Evolutionary conservation across 2,888 invertebrate genomes (phyloP).

Genomic region (Amphipyra berbera): DNA sequence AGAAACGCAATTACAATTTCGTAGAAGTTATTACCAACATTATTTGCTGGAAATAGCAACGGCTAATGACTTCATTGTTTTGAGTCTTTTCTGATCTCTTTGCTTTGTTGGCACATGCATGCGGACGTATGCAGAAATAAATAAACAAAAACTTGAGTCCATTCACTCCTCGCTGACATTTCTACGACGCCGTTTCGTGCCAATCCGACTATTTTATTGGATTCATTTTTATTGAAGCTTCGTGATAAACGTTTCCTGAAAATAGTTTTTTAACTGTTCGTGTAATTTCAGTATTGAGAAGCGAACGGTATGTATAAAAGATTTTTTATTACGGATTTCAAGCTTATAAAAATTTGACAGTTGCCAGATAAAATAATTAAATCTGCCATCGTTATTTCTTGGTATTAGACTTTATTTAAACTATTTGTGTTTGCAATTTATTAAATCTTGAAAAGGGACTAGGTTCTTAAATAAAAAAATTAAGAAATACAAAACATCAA

Average conservation of each 20-base stretch:
- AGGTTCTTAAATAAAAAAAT: too few species aligned
- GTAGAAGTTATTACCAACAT: slow-evolving; percentile 60
- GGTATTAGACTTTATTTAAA: slow-evolving; percentile 17
- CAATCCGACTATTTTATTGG: slow-evolving; percentile 77
- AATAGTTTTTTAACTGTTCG: slow-evolving; percentile 50
- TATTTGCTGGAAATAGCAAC: slow-evolving; percentile 68
- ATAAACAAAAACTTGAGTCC: slow-evolving; percentile 85
- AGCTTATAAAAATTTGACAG: slow-evolving; percentile 26
- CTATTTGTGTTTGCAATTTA: too few species aligned
- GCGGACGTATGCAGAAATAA: slow-evolving; percentile 84
- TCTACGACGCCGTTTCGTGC: slow-evolving; percentile 78
- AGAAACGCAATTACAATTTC: slow-evolving; percentile 54
- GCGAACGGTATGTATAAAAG: slow-evolving; percentile 29
- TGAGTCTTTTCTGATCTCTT: slow-evolving; percentile 75
- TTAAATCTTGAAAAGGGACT: too few species aligned
- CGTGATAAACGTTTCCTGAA: slow-evolving; percentile 63
- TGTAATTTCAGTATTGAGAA: slow-evolving; percentile 45
- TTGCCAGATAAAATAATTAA: slow-evolving; percentile 33
- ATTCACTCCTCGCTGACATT: slow-evolving; percentile 88
- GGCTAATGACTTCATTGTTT: slow-evolving; percentile 77
- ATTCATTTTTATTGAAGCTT: slow-evolving; percentile 66
- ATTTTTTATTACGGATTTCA: slow-evolving; percentile 23
- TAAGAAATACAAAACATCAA: too few species aligned
- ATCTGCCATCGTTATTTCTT: slow-evolving; percentile 16
- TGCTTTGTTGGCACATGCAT: slow-evolving; percentile 83